These are phyloP conservation scores for Macrotus californicus DNA, from an alignment of 2,113 vertebrate species.

Conservation along the genomic window DNA sequence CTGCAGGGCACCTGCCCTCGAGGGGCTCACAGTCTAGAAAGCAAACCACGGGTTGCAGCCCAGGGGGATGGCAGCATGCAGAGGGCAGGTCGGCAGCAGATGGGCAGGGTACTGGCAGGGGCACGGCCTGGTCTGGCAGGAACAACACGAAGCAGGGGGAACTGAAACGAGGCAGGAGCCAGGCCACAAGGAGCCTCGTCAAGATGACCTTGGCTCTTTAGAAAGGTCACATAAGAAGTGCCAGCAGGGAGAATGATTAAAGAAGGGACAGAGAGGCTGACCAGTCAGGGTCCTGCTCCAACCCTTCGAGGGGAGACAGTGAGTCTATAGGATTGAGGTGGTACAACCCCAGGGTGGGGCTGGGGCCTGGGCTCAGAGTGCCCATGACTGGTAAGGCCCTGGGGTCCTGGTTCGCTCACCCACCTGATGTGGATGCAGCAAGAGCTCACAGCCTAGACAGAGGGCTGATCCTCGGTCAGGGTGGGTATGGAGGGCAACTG, in stretches of 20 bases:
- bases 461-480: too few relatives aligned
- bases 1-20: neutral
- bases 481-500: too few relatives aligned
- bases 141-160: accelerated
- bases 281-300: neutral
- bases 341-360: neutral
- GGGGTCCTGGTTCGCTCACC: neutral
- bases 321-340: accelerated
- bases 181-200: neutral
- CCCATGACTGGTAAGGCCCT: accelerated
- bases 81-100: neutral
- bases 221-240: neutral
- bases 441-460: accelerated
- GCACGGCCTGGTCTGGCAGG: accelerated
- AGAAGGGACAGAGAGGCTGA: too few relatives aligned
- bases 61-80: accelerated
- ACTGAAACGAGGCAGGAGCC: neutral
- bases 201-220: neutral
- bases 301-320: too few relatives aligned
- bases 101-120: neutral
- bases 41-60: too few relatives aligned
- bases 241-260: neutral
- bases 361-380: neutral
- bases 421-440: accelerated
- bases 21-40: neutral